phyloP scores from a whole-genome alignment of 2,113 vertebrate species.

The Eidolon helvum region DNA sequence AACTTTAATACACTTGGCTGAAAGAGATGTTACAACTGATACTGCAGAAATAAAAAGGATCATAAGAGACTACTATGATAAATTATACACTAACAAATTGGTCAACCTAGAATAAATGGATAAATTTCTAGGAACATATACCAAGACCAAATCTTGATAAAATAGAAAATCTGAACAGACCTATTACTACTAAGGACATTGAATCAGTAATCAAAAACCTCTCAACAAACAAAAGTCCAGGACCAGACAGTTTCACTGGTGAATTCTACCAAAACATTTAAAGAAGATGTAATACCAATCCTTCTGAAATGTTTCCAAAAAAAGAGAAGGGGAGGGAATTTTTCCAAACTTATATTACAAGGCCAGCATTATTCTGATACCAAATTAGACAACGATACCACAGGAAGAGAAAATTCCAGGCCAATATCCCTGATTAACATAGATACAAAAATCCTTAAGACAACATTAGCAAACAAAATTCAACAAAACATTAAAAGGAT shows the following conservation, averaged over 20 bases:
- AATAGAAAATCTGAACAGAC: background rate
- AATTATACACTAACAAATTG: background rate
- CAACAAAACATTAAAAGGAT: background rate
- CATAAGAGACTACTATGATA: background rate
- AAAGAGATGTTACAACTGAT: background rate
- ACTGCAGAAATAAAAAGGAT: background rate
- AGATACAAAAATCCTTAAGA: background rate
- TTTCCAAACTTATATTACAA: background rate
- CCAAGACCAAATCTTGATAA: background rate
- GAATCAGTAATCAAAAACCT: background rate
- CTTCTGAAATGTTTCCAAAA: background rate
- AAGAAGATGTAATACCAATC: background rate
- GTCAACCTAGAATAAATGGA: background rate
- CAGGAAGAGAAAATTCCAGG: background rate
- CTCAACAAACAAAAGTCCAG: background rate
- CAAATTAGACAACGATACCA: background rate
- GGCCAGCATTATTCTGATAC: background rate
- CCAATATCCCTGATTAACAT: background rate
- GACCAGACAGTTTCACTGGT: background rate
- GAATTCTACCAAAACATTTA: background rate
- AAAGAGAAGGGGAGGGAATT: background rate
- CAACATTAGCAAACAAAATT: background rate
- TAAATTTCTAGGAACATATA: background rate
- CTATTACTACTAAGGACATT: background rate
- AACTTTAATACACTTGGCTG: background rate